phyloP scores from a whole-genome alignment of 2,888 invertebrate species.

The Pterostichus niger region DNA sequence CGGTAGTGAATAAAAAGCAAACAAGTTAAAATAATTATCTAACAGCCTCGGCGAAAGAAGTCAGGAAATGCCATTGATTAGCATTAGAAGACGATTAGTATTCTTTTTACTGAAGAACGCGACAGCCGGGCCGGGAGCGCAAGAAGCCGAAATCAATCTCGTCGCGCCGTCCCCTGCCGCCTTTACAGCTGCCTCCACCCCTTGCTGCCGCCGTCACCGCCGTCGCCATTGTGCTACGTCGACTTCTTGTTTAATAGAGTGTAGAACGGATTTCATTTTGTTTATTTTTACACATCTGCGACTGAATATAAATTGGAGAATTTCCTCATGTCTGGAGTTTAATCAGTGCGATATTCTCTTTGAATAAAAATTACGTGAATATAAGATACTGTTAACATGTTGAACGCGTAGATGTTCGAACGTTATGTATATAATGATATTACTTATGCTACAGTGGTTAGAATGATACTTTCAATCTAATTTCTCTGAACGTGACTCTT shows the following conservation, averaged over 20 bases:
- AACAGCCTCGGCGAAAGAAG: conserved; percentile 24
- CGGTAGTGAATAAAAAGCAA: conserved; percentile 30
- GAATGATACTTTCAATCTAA: conserved; percentile 10
- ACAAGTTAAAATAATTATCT: conserved; percentile 59
- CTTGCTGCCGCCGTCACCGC: conserved; percentile 10
- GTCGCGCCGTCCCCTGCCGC: not conserved
- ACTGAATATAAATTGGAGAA: conserved; percentile 66
- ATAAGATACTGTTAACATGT: conserved; percentile 37
- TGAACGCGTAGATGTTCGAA: conserved; percentile 28
- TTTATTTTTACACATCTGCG: conserved; percentile 65
- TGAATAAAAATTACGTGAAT: conserved; percentile 58
- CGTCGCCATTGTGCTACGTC: conserved; percentile 47
- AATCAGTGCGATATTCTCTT: conserved; percentile 61
- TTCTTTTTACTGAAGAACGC: conserved; percentile 57
- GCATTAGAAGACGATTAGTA: conserved; percentile 66
- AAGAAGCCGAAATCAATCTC: conserved; percentile 66
- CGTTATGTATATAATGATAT: conserved; percentile 33
- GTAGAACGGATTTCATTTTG: conserved; percentile 64
- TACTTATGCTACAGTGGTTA: conserved; percentile 25
- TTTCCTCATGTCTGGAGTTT: conserved; percentile 60
- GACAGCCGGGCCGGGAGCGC: conserved; percentile 38
- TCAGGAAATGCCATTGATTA: conserved; percentile 64
- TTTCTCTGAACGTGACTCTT: not conserved
- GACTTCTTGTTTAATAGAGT: conserved; percentile 66
- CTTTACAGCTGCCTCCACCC: not conserved